These are phyloP conservation scores for Diplolepis rosae DNA, from an alignment of 2,888 invertebrate genomes.

Conservation along the genomic window DNA sequence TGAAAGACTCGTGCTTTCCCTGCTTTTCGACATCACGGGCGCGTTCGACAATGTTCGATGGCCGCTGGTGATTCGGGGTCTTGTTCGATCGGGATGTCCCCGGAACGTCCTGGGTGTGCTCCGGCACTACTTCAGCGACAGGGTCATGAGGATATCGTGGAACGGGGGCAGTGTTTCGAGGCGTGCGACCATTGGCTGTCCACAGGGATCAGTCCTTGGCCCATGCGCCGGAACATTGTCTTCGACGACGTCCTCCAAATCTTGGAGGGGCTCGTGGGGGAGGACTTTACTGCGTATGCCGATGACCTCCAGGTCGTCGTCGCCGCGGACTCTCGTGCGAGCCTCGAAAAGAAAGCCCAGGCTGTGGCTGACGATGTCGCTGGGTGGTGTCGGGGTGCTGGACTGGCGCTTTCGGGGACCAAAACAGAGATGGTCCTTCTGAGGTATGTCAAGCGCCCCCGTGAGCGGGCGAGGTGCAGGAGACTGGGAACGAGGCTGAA, in stretches of 20 bases:
- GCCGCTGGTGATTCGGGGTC: slow-evolving; percentile 40
- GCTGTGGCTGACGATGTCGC: slow-evolving; percentile 22
- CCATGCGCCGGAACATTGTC: slow-evolving; percentile 47
- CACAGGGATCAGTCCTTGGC: slow-evolving; percentile 46
- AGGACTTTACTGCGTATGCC: slow-evolving; percentile 41
- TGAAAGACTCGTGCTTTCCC: background rate
- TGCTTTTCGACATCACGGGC: slow-evolving; percentile 46
- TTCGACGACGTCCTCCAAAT: slow-evolving; percentile 42
- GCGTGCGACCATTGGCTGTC: slow-evolving; percentile 24
- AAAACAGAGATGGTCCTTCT: background rate
- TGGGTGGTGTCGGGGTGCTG: slow-evolving; percentile 4
- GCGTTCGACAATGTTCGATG: slow-evolving; percentile 52
- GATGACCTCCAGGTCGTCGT: slow-evolving; percentile 39
- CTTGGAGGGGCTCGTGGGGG: slow-evolving; percentile 7
- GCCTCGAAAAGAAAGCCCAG: slow-evolving; percentile 32
- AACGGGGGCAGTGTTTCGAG: background rate
- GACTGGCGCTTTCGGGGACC: slow-evolving; percentile 30
- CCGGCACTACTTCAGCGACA: slow-evolving; percentile 19
- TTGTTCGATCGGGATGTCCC: slow-evolving; percentile 39
- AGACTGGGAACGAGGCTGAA: background rate
- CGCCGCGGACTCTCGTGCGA: slow-evolving; percentile 24
- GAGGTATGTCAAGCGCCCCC: background rate
- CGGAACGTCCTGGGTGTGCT: slow-evolving; percentile 36
- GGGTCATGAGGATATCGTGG: slow-evolving; percentile 1
- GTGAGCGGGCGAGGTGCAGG: background rate